Evolutionary conservation across 2,888 invertebrate species (phyloP), one percentile per base, ranked within the genome.

Genomic region (Matsumyia berberina): DNA sequence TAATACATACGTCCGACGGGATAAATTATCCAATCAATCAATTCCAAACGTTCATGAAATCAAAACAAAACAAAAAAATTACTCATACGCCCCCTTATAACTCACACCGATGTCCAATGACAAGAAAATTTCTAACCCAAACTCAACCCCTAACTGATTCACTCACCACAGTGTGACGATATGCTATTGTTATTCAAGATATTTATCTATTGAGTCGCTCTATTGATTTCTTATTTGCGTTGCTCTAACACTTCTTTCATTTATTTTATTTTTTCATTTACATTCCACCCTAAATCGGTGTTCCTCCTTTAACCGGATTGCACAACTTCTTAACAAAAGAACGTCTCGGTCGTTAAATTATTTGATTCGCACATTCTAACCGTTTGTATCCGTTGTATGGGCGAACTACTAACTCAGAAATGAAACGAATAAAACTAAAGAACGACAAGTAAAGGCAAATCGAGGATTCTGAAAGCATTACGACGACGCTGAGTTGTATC

Each of bases 171-270:
- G 9, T 66, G 11, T 57, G 29, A 4, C 35, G 37, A 15, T 66
- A 29, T 53, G 33, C 17, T 60, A 15, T 12, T 60, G n/a, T 77
- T 53, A 58, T 66, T 42, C 58, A 60, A 79, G 29, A 37, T 8
- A 57, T 62, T 58, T 58, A 72, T 57, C 31, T 58, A 66, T 66
- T 39, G 53, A 31, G 12, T 24, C 33, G 49, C 24, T 74, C 15
- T 80, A 73, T 73, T 73, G 73, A 42, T 53, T 51, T 78, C 44
- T 64, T 57, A 35, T 66, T 66, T 42, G 46, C 46, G 24, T 19
- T 60, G 35, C 33, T 64, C 12, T 15, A 15, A 17, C 24, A 49
- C 31, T 15, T 12, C 7, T 58, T 17, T 58, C 46, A 17, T 15
- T 12, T 7, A 58, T 17, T 58, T 57, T 9, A 58, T 37, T 31